Conservation (phyloP, 2,888 invertebrate species). For the Prenolepis imparis region DNA sequence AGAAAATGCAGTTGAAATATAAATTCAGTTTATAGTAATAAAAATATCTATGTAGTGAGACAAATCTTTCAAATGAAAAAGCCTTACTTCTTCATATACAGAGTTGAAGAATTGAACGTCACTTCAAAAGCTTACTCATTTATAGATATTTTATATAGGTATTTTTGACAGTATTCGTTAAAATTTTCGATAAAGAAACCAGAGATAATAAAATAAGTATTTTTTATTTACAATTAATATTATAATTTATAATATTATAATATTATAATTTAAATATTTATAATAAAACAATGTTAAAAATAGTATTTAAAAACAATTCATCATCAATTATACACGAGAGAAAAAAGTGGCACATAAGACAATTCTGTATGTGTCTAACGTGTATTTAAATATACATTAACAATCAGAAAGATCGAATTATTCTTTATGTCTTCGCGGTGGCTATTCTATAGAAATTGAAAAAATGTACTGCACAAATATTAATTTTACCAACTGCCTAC, state of each 20-base stretch:
- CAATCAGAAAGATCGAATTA: slow-evolving; percentile 5
- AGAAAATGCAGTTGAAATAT: neutral
- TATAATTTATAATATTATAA: neutral
- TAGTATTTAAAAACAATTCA: neutral
- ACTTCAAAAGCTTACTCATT: neutral
- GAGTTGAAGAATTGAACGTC: neutral
- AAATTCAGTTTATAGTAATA: neutral
- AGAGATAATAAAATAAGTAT: neutral
- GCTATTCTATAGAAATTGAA: neutral
- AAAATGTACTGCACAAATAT: slow-evolving; percentile 9
- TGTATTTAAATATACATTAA: slow-evolving; percentile 21
- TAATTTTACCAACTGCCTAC: slow-evolving; percentile 13
- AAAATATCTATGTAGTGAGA: neutral
- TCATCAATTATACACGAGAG: neutral
- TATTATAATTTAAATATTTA: neutral
- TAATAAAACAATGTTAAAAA: neutral
- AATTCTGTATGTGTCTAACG: neutral
- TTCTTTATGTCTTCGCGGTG: neutral
- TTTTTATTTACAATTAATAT: too few relatives aligned
- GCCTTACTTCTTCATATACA: neutral
- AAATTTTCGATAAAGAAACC: neutral
- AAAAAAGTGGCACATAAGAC: neutral
- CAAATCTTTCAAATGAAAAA: neutral
- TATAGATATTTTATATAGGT: too few relatives aligned
- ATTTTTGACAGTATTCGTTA: neutral